These are phyloP conservation scores for Anguilla marmorata DNA, from an alignment of 2,797 vertebrate genomes.

Conservation along the genomic window DNA sequence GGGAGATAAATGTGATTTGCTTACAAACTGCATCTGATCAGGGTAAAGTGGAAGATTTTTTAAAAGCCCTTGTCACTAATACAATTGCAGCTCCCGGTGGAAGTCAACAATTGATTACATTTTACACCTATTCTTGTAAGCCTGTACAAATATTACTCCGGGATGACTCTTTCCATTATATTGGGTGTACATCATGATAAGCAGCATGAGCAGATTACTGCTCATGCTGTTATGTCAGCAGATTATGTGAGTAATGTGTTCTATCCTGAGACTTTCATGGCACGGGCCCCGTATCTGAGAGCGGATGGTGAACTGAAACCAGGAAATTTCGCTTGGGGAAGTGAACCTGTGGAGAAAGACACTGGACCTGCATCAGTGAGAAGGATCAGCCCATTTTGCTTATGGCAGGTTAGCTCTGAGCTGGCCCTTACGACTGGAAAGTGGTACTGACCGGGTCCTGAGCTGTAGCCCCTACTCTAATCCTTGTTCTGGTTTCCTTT, in stretches of 20 bases:
- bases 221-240: background rate
- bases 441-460: background rate
- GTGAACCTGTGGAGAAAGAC: background rate
- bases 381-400: background rate
- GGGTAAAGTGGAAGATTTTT: background rate
- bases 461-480: background rate
- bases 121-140: background rate
- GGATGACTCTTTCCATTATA: background rate
- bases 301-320: slow-evolving; percentile 23
- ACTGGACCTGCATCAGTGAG: background rate
- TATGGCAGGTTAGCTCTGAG: background rate
- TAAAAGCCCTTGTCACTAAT: background rate
- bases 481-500: background rate
- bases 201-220: background rate
- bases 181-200: background rate
- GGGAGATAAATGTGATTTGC: background rate
- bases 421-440: background rate
- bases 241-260: background rate
- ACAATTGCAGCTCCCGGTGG: background rate
- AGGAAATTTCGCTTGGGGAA: slow-evolving; percentile 7
- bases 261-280: background rate
- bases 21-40: background rate
- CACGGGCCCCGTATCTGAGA: background rate
- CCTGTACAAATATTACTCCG: background rate
- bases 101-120: background rate